Evolutionary conservation across 1,140 invertebrate species (phyloP).

Genomic region (Acyrthosiphon pisum): DNA sequence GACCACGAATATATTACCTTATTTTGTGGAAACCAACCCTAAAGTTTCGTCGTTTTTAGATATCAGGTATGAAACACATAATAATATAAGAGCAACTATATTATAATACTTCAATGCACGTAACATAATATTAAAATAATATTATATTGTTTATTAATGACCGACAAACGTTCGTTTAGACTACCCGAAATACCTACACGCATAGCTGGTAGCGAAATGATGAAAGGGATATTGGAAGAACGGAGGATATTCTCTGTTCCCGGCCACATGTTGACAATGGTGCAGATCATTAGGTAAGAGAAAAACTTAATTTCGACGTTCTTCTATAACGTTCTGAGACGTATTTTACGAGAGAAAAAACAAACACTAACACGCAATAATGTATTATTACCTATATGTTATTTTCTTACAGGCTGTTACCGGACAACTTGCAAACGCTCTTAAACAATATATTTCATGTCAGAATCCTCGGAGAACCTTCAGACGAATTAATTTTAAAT

Average conservation of each 20-base stretch:
- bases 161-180: background rate
- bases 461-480: background rate
- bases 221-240: constrained; percentile 9
- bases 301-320: too few species aligned
- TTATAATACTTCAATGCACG: background rate
- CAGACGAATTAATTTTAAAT: background rate
- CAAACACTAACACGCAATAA: background rate
- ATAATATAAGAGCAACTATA: background rate
- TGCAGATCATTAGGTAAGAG: background rate
- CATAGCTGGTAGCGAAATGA: background rate
- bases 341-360: background rate
- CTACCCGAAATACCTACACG: background rate
- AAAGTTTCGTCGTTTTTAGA: constrained; percentile 22
- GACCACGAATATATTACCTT: constrained; percentile 56
- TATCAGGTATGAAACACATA: constrained; percentile 51
- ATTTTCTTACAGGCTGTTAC: constrained; percentile 26
- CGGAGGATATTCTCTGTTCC: constrained; percentile 25
- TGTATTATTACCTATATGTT: background rate
- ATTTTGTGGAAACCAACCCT: constrained; percentile 57
- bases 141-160: background rate
- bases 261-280: background rate
- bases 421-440: background rate
- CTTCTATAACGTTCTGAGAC: background rate
- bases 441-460: background rate
- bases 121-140: background rate